Base-by-base conservation (phyloP, 2,888 invertebrate species). In the Rhabditoides inermis region DNA sequence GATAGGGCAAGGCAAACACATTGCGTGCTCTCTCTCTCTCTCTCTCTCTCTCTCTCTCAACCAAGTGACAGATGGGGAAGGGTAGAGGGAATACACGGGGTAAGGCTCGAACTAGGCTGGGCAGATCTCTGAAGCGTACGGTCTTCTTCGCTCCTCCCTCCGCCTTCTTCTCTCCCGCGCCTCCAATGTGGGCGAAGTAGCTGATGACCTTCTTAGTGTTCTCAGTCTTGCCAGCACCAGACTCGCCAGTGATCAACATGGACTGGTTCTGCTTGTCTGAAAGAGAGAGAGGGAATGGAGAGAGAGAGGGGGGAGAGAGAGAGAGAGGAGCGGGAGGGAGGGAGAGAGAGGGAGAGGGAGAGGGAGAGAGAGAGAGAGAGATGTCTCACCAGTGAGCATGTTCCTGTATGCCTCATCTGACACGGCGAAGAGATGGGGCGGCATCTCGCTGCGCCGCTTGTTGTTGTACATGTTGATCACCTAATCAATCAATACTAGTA, bases 201-300 rank as follows among this genome's bases (percentile, higher is more conserved):
- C 91, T 90, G 84, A 95, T 95, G 86, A 95, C 62, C 83, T 95
- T 95, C 84, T 95, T 95, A 84, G 95, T 95, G 86, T 95, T 95
- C 83, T 95, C 95, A 84, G 95, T 95, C 85, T 95, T 95, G 83
- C 94, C 95, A 82, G 95, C 95, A 84, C 95, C 95, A 84, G 90
- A 90, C 83, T 91, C 90, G 77, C 90, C 90, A 81, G 98, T 72
- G 55, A 85, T 98, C 91, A 82, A 91, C 94, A 83, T 90, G 88
- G 84, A 95, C 86, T 87, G 83, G 56, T 73, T 71, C 51, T 72
- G 68, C 36, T 68, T 60, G 39, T 72, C 70, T 69, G 36, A 45
- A 67, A 53, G 12, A 35, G 27, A 26, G 4, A 7, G 4, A 18
- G 15, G 22, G 36, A 2, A 47, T 36, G 22, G 15, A 6, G 15